These are phyloP conservation scores for Lepidocyrtoides sp. DNA, from an alignment of 2,888 invertebrate genomes.

Conservation along the genomic window DNA sequence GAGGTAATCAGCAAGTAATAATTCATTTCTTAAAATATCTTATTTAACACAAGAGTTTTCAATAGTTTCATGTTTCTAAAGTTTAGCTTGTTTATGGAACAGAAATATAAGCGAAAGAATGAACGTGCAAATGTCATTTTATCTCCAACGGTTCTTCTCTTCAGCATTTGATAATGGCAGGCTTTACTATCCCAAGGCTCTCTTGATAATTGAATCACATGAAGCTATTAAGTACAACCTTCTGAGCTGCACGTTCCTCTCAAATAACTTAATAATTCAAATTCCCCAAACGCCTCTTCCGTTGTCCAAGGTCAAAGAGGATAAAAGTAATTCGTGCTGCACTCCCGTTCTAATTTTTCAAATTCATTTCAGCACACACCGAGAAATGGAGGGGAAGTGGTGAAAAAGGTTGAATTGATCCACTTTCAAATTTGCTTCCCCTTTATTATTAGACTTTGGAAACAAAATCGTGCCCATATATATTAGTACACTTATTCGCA, in stretches of 20 bases:
- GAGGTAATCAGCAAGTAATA: too few relatives aligned
- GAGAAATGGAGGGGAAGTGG: neutral
- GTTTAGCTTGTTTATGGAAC: too few relatives aligned
- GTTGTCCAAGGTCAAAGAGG: neutral
- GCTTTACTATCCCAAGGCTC: too few relatives aligned
- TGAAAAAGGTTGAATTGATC: neutral
- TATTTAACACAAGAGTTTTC: too few relatives aligned
- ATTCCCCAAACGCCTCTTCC: neutral
- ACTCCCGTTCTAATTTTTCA: neutral
- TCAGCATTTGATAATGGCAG: too few relatives aligned
- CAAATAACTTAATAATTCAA: neutral
- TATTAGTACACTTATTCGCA: neutral
- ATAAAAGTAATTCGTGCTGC: neutral
- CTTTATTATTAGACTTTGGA: neutral
- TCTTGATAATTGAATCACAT: neutral
- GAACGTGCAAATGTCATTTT: too few relatives aligned
- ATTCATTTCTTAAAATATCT: too few relatives aligned
- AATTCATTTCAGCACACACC: neutral
- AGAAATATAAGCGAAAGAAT: too few relatives aligned
- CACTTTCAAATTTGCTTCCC: neutral
- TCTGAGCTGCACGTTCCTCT: neutral
- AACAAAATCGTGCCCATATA: slow-evolving; percentile 9
- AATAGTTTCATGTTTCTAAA: too few relatives aligned
- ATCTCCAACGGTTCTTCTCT: too few relatives aligned
- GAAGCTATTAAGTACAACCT: neutral